Conservation (phyloP, 2,888 invertebrate genomes). For the Buathra laborator region DNA sequence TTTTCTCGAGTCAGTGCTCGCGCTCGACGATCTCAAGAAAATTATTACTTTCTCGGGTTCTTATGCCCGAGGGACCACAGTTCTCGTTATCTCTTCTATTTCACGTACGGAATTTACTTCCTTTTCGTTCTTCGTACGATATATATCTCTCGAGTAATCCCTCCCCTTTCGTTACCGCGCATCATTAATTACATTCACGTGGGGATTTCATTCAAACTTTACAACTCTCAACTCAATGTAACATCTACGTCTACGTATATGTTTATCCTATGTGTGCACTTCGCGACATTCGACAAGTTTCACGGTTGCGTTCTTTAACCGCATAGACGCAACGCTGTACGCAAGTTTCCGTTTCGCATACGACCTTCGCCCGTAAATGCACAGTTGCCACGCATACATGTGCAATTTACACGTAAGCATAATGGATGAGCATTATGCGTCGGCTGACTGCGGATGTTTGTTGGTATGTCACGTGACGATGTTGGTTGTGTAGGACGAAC, state of each 20-base stretch:
- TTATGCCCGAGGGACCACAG: slow-evolving; percentile 8
- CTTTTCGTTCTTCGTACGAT: slow-evolving; percentile 1
- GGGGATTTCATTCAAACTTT: slow-evolving; percentile 26
- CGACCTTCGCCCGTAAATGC: background rate
- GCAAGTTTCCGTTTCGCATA: background rate
- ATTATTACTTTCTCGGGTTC: slow-evolving; percentile 27
- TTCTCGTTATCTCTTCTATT: slow-evolving; percentile 12
- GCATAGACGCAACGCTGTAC: background rate
- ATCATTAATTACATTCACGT: slow-evolving; percentile 23
- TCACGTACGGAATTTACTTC: background rate
- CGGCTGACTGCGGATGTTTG: slow-evolving; percentile 10
- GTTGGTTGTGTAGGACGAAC: no score
- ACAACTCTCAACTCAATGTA: background rate
- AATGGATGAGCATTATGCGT: slow-evolving; percentile 17
- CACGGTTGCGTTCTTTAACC: slow-evolving; percentile 17
- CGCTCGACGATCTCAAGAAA: slow-evolving; percentile 29
- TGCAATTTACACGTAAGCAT: slow-evolving; percentile 7
- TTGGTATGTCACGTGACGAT: background rate
- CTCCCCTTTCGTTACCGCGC: background rate
- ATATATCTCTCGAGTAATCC: background rate
- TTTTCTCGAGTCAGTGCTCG: slow-evolving; percentile 25
- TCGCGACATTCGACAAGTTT: slow-evolving; percentile 22
- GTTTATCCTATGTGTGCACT: slow-evolving; percentile 1
- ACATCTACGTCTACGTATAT: background rate
- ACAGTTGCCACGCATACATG: slow-evolving; percentile 8